These are phyloP conservation scores for Delia radicum DNA, from an alignment of 1,140 invertebrate genomes.

Conservation along the genomic window DNA sequence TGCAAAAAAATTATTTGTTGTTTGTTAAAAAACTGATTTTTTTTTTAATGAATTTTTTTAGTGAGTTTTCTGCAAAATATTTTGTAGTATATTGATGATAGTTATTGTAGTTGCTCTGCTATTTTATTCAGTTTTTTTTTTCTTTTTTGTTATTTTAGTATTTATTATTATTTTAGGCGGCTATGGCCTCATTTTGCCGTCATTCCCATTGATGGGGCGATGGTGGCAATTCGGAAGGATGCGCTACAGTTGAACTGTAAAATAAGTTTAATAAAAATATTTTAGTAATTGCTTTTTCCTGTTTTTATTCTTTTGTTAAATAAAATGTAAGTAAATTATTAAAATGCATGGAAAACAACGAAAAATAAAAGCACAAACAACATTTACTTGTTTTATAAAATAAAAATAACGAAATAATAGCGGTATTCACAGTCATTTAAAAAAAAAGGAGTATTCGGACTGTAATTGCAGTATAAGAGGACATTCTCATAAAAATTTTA, in stretches of 20 bases:
- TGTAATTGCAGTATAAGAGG: too few relatives aligned
- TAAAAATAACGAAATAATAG: background rate
- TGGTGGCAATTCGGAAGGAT: slow-evolving; percentile 94
- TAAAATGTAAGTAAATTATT: background rate
- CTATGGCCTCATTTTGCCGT: slow-evolving; percentile 59
- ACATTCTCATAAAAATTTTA: too few relatives aligned
- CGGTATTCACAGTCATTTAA: too few relatives aligned
- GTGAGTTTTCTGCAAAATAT: background rate
- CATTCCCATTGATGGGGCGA: slow-evolving; percentile 97
- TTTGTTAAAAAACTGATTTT: background rate
- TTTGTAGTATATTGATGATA: slow-evolving; percentile 1
- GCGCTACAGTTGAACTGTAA: slow-evolving; percentile 94
- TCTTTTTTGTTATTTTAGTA: slow-evolving; percentile 30
- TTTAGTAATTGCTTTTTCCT: background rate
- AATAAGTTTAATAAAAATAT: slow-evolving; percentile 36
- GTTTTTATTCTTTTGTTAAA: background rate
- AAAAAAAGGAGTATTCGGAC: too few relatives aligned
- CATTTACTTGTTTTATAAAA: too few relatives aligned
- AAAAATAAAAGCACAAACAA: background rate
- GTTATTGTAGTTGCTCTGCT: slow-evolving; percentile 18
- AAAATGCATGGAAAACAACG: background rate
- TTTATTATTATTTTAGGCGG: slow-evolving; percentile 48
- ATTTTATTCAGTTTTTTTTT: slow-evolving; percentile 5
- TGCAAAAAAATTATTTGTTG: background rate
- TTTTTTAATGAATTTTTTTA: background rate